Base-by-base conservation (phyloP, 2,113 vertebrate genomes). In the Lepus timidus region DNA sequence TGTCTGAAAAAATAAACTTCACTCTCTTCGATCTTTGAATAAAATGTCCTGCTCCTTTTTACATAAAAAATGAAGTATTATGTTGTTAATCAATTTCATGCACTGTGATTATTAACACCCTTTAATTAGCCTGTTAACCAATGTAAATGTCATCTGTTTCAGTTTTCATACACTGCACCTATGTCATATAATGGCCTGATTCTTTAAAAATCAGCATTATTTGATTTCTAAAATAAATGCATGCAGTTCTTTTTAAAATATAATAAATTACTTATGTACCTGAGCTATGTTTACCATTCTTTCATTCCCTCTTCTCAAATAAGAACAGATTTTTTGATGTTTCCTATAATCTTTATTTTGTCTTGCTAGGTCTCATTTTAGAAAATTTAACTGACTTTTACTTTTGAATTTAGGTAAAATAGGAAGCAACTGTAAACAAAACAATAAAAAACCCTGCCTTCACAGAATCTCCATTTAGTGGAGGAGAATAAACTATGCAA, bases 121-220 rank as follows among this genome's bases (percentile, higher is more conserved):
- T 96, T 96, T 88, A 96, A 87, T 88, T 90, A 85, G 92, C 62
- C 49, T 92, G 20, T 85, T 92, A 96, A 93, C 88, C 68, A 85
- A 6, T 95, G 61, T 82, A 90, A 90, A 95, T 78, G n/a, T 88
- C 33, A 93, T 27, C 55, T 93, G 44, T 27, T 96, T 75, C 19
- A 81, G 76, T 90, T 90, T 39, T 92, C 68, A 92, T 67, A 61
- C 3, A 80, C 68, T 62, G 49, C 11, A 67, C 70, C 16, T 65
- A 27, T 88, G 51, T 49, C 58, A 93, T 16, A 27, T 67, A 82
- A 81, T 88, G 68, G 23, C 78, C 64, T 22, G 85, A 91, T 85
- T 90, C 91, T 95, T 96, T 91, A 91, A 94, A 87, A 16, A 64
- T 86, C 39, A 11, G 58, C 80, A 22, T 91, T 93, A 94, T 91